phyloP scores from a whole-genome alignment of 2,113 vertebrate genomes.

The Hucho hucho region DNA sequence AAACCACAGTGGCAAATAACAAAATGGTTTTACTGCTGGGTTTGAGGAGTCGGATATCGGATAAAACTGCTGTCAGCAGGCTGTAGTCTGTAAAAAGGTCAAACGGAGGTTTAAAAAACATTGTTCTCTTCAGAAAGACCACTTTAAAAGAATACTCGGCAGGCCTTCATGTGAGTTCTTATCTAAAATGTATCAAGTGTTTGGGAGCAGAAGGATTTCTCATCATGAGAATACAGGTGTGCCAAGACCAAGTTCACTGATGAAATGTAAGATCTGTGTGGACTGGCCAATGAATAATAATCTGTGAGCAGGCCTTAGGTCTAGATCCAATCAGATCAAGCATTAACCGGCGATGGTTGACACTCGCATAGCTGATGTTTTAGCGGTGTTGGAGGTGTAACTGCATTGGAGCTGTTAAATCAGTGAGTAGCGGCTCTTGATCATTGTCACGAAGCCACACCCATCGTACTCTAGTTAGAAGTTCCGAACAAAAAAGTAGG shows the following conservation, averaged over 20 bases:
- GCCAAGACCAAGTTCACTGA: neutral
- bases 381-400: no score
- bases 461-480: no score
- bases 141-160: no score
- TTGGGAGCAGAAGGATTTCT: neutral
- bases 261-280: neutral
- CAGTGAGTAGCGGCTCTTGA: no score
- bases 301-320: neutral
- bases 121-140: no score
- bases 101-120: neutral
- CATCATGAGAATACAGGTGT: neutral
- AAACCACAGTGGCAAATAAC: conserved; percentile 13
- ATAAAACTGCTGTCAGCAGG: conserved; percentile 3
- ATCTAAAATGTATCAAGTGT: neutral
- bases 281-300: neutral
- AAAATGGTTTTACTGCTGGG: conserved; percentile 9
- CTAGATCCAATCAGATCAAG: no score
- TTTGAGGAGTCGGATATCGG: neutral
- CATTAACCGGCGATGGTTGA: no score
- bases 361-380: no score
- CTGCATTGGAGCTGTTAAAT: no score
- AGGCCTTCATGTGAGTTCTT: no score
- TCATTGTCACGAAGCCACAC: no score
- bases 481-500: no score
- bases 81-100: conserved; percentile 5